Conservation (phyloP, 2,797 vertebrate genomes). For the Takifugu rubripes region DNA sequence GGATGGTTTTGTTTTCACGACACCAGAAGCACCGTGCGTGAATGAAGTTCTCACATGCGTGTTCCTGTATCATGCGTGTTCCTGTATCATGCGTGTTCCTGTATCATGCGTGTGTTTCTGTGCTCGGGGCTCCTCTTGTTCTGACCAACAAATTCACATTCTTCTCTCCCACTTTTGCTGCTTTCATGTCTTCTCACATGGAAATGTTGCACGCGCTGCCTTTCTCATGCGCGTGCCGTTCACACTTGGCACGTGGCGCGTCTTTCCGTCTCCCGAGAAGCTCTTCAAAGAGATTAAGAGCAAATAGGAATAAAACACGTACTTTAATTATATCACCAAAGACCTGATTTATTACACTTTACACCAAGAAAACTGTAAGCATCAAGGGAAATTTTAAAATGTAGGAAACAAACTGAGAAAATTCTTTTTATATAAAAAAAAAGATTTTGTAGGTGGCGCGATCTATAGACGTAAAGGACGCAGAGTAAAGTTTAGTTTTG, state of each 20-base stretch:
- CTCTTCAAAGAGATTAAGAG: not conserved
- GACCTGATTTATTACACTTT: too few species aligned
- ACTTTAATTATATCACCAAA: not conserved
- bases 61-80: too few species aligned
- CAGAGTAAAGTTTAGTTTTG: not conserved
- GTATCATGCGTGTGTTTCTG: too few species aligned
- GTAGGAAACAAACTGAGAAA: too few species aligned
- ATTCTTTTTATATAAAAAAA: too few species aligned
- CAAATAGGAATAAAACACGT: not conserved
- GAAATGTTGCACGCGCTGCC: conserved; percentile 37
- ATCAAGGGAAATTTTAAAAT: not conserved
- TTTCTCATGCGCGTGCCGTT: conserved; percentile 34
- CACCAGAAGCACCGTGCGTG: too few species aligned
- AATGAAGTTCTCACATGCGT: too few species aligned
- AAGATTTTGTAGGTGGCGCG: not conserved
- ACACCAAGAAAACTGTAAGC: not conserved
- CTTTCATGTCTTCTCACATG: conserved; percentile 19
- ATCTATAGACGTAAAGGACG: not conserved
- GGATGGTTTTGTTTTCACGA: too few species aligned
- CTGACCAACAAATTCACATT: conserved; percentile 10
- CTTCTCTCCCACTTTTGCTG: conserved; percentile 24
- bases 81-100: too few species aligned
- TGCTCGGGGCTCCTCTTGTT: too few species aligned
- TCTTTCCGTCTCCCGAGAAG: not conserved
- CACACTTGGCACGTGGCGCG: conserved; percentile 19